These are phyloP conservation scores for Crotalus helleri DNA, from an alignment of 2,113 vertebrate genomes.

Conservation along the genomic window DNA sequence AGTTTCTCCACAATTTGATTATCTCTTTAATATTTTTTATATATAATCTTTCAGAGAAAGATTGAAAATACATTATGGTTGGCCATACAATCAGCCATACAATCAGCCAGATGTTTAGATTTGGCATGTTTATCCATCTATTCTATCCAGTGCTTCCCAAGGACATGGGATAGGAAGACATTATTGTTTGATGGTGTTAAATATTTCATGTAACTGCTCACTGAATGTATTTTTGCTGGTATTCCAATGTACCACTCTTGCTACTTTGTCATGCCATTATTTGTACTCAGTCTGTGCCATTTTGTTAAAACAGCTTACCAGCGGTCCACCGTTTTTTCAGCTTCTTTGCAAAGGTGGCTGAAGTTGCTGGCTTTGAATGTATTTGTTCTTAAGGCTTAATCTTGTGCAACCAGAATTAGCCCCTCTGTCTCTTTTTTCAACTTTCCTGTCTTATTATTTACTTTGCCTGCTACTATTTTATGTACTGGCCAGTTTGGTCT, in stretches of 20 bases:
- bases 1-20: not conserved
- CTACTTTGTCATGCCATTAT: not conserved
- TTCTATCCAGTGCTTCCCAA: not conserved
- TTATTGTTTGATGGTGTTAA: not conserved
- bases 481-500: no score
- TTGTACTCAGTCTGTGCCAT: not conserved
- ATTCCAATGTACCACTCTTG: not conserved
- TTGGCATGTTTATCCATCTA: no score
- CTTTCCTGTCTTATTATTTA: not conserved
- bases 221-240: not conserved
- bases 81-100: no score
- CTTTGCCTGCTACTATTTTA: not conserved
- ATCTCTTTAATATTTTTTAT: not conserved
- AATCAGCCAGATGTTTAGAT: no score
- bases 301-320: no score
- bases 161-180: not conserved
- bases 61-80: not conserved
- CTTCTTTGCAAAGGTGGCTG: not conserved
- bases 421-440: no score
- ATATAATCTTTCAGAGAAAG: not conserved
- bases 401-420: no score
- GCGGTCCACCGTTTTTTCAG: no score
- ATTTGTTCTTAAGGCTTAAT: no score
- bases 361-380: no score
- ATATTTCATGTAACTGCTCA: not conserved